Conservation (phyloP, 2,797 vertebrate genomes). For the Lophius americanus region DNA sequence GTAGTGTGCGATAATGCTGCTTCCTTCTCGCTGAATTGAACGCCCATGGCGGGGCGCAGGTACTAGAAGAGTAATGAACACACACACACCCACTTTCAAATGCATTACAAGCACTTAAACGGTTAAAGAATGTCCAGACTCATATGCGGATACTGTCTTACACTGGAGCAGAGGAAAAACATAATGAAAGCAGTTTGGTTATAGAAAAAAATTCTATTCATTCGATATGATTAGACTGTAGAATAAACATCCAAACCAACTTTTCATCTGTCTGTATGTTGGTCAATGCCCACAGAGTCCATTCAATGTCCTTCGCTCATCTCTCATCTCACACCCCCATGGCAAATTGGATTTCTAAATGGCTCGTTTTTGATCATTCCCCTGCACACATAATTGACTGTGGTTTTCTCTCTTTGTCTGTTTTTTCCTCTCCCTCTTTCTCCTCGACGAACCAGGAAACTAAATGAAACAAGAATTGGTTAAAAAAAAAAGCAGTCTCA, state of each 20-base stretch:
- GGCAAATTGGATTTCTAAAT: slow-evolving; percentile 77
- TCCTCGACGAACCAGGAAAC: slow-evolving; percentile 48
- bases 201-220: slow-evolving; percentile 23
- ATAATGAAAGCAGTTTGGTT: slow-evolving; percentile 22
- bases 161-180: slow-evolving; percentile 9
- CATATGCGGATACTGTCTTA: not conserved
- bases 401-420: slow-evolving; percentile 46
- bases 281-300: slow-evolving; percentile 58
- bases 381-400: slow-evolving; percentile 60
- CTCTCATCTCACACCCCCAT: slow-evolving; percentile 58
- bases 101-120: slow-evolving; percentile 25
- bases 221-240: slow-evolving; percentile 41
- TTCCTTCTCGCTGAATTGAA: slow-evolving; percentile 67
- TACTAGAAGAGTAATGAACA: slow-evolving; percentile 64
- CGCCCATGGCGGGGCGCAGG: slow-evolving; percentile 69
- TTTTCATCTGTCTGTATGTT: slow-evolving; percentile 49
- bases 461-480: slow-evolving; percentile 62
- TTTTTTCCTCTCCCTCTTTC: slow-evolving; percentile 35
- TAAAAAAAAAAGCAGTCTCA: slow-evolving; percentile 54
- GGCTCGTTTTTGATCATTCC: slow-evolving; percentile 67
- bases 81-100: slow-evolving; percentile 14
- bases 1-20: slow-evolving; percentile 69
- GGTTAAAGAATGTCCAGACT: not conserved
- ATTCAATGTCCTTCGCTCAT: slow-evolving; percentile 68
- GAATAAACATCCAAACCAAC: slow-evolving; percentile 41